Conservation (phyloP, 2,888 invertebrate species). For the Eupithecia pulchellata region DNA sequence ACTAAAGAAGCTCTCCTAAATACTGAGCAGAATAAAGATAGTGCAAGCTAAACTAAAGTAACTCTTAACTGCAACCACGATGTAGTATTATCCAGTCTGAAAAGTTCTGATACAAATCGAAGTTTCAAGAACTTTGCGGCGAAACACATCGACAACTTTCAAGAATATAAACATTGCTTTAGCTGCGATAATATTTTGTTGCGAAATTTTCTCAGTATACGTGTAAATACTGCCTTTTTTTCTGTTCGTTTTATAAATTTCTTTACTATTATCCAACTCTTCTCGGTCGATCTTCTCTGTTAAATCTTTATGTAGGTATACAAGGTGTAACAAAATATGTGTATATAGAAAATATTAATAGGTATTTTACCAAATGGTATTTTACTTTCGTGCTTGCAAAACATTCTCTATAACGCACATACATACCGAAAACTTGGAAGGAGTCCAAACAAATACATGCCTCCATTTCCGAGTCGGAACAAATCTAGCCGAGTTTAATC, state of each 20-base stretch:
- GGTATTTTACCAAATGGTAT: neutral
- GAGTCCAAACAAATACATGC: conserved; percentile 8
- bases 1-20: conserved; percentile 7
- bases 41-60: conserved; percentile 25
- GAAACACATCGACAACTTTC: conserved; percentile 38
- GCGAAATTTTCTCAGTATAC: conserved; percentile 22
- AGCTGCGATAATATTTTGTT: conserved; percentile 32
- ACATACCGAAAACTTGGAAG: conserved; percentile 6
- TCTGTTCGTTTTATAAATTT: neutral
- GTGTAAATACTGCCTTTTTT: neutral
- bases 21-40: conserved; percentile 16
- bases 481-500: conserved; percentile 8
- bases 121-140: conserved; percentile 41
- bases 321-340: no score
- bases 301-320: no score
- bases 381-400: neutral
- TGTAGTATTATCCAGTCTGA: conserved; percentile 44
- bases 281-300: neutral
- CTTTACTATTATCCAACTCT: neutral
- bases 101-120: conserved; percentile 45
- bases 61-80: conserved; percentile 18
- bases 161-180: conserved; percentile 27
- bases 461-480: conserved; percentile 4
- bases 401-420: neutral
- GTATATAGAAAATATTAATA: neutral